phyloP scores from a whole-genome alignment of 2,888 invertebrate species.

The Tuberolachnus salignus region DNA sequence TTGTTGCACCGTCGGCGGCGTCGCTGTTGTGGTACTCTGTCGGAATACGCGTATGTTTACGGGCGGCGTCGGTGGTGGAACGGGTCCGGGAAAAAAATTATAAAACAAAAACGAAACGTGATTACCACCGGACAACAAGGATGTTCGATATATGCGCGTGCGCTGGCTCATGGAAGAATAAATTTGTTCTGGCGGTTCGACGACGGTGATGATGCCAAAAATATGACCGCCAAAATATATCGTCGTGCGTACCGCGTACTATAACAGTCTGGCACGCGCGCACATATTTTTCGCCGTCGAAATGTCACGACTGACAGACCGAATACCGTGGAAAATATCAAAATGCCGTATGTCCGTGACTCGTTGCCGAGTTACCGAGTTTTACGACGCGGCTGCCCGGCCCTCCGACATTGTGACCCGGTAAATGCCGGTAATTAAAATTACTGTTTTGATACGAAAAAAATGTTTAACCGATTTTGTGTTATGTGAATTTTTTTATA shows the following conservation, averaged over 20 bases:
- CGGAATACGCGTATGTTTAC: background rate
- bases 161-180: slow-evolving; percentile 27
- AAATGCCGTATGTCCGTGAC: too few species aligned
- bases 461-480: too few species aligned
- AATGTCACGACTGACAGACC: too few species aligned
- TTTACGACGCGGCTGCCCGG: too few species aligned
- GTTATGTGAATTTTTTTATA: too few species aligned
- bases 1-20: slow-evolving; percentile 12
- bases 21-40: slow-evolving; percentile 17
- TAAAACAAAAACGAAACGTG: slow-evolving; percentile 36
- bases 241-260: background rate
- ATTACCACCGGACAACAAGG: slow-evolving; percentile 44
- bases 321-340: too few species aligned
- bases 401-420: too few species aligned
- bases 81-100: slow-evolving; percentile 3
- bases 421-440: too few species aligned
- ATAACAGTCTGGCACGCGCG: too few species aligned
- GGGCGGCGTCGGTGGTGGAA: slow-evolving; percentile 13
- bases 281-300: background rate
- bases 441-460: too few species aligned
- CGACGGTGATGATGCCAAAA: too few species aligned
- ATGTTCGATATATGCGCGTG: slow-evolving; percentile 11
- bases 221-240: background rate
- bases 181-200: background rate
- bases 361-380: too few species aligned